Percentiles rank a stretch among this genome's conserved stretches.
Evolutionary conservation across 2,888 invertebrate species (phyloP).

Genomic region (Ypsolopha sequella): DNA sequence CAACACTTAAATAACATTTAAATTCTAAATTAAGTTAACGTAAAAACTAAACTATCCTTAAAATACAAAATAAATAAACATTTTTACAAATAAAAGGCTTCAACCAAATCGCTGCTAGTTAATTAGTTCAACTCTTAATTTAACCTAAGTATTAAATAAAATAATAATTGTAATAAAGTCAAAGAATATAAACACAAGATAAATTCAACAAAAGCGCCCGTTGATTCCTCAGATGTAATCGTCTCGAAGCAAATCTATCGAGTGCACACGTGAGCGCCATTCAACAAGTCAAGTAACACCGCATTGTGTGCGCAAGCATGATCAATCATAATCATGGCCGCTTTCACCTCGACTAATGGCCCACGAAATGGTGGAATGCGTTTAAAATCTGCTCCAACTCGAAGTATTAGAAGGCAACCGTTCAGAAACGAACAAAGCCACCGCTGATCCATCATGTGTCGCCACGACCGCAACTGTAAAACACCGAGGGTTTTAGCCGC

Average conservation of each 20-base stretch:
- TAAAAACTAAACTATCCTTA: no score
- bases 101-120: no score
- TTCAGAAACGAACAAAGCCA: constrained; percentile 60
- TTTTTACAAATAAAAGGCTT: no score
- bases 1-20: no score
- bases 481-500: no score
- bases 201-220: not conserved
- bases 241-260: constrained; percentile 30
- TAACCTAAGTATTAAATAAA: no score
- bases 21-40: no score
- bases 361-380: constrained; percentile 63
- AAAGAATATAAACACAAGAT: not conserved
- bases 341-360: constrained; percentile 68
- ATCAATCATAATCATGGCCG: constrained; percentile 69
- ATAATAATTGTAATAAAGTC: no score
- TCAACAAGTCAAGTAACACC: constrained; percentile 54
- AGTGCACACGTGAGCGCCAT: constrained; percentile 51
- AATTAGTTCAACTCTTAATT: no score
- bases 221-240: not conserved
- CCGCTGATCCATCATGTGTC: constrained; percentile 61
- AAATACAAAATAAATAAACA: no score
- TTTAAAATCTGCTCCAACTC: constrained; percentile 61
- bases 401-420: constrained; percentile 61
- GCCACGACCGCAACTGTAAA: constrained; percentile 9
- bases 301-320: constrained; percentile 42